Percentiles rank a stretch among this genome's conserved stretches.
phyloP scores from a whole-genome alignment of 2,797 vertebrate species.

The Aselliscus stoliczkanus region DNA sequence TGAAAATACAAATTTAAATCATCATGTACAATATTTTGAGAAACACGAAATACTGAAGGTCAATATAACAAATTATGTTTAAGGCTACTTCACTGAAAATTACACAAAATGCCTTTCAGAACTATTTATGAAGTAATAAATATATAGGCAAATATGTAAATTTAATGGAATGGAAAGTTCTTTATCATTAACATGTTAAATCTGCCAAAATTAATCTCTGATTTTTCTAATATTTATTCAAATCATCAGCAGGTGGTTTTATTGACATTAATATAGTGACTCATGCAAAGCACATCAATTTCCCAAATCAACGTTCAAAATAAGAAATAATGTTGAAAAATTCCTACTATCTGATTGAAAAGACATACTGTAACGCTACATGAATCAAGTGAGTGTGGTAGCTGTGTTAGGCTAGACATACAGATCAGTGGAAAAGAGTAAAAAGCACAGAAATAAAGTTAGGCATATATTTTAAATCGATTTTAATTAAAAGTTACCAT shows the following conservation, averaged over 20 bases:
- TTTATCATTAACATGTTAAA: not conserved
- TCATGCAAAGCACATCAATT: not conserved
- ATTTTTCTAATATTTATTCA: not conserved
- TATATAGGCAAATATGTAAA: not conserved
- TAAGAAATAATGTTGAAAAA: not conserved
- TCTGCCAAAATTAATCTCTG: not conserved
- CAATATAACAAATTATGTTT: not conserved
- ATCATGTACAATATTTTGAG: not conserved
- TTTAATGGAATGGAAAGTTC: not conserved
- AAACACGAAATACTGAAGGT: not conserved
- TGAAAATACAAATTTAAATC: not conserved
- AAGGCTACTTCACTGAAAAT: not conserved
- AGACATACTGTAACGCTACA: not conserved
- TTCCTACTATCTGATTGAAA: not conserved
- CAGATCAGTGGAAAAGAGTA: not conserved
- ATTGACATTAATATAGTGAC: not conserved
- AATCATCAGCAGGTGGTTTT: not conserved
- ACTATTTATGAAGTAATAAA: not conserved
- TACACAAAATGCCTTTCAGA: not conserved
- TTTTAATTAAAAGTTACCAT: not conserved
- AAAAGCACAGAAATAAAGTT: not conserved
- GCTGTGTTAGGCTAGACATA: not conserved
- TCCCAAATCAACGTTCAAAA: not conserved
- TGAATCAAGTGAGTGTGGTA: not conserved
- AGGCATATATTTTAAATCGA: not conserved